phyloP scores from a whole-genome alignment of 2,113 vertebrate species.

The Antechinus stuartii region DNA sequence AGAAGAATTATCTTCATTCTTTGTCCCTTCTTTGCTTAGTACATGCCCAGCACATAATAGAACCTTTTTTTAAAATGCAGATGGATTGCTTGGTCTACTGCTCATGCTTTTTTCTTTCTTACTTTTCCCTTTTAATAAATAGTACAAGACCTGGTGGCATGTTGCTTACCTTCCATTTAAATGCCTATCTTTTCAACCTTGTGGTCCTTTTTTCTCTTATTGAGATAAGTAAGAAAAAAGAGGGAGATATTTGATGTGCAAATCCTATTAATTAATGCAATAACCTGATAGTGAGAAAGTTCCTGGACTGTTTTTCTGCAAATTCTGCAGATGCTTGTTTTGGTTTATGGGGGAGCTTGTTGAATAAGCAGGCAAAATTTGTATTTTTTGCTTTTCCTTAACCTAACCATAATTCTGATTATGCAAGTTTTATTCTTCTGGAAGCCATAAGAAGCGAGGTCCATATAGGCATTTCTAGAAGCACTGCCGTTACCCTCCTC shows the following conservation, averaged over 20 bases:
- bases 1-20: neutral
- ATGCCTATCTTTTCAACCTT: neutral
- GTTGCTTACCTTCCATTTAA: neutral
- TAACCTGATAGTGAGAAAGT: neutral
- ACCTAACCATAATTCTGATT: neutral
- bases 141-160: neutral
- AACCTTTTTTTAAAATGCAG: neutral
- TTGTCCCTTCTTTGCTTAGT: neutral
- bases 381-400: constrained; percentile 7
- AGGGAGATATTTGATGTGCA: neutral
- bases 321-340: constrained; percentile 20
- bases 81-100: neutral
- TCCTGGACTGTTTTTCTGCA: constrained; percentile 30
- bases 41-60: neutral
- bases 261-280: constrained; percentile 23
- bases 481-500: constrained; percentile 26
- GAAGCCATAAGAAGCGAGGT: neutral
- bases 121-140: neutral
- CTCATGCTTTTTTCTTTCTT: neutral
- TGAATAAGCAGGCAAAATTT: constrained; percentile 9
- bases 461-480: neutral
- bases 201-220: neutral
- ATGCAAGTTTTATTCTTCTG: constrained; percentile 22
- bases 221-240: neutral
- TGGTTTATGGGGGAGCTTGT: neutral